Evolutionary conservation across 2,797 vertebrate species (phyloP).

Genomic region (Huso huso): DNA sequence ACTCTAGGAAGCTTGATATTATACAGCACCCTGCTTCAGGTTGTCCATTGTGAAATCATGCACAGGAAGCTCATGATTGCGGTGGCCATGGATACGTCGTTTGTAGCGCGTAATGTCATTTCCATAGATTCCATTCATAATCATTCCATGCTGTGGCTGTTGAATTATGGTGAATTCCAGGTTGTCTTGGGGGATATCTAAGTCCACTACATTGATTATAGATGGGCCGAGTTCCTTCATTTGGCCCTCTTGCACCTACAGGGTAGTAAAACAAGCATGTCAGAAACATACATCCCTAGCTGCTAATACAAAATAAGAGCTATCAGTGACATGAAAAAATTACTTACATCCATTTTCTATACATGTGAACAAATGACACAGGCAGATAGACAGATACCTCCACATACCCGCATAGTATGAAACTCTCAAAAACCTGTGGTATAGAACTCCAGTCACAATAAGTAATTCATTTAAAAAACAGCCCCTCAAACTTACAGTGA

Average conservation of each 20-base stretch:
- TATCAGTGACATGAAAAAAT: too few relatives aligned
- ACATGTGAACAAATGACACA: too few relatives aligned
- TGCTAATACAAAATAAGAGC: too few relatives aligned
- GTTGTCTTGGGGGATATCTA: slow-evolving; percentile 72
- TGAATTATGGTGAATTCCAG: slow-evolving; percentile 65
- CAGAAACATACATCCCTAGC: background rate
- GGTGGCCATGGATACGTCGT: slow-evolving; percentile 18
- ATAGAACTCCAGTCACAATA: too few relatives aligned
- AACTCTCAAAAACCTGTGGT: too few relatives aligned
- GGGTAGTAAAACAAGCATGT: background rate
- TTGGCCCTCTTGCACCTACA: slow-evolving; percentile 77
- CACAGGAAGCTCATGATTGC: slow-evolving; percentile 37
- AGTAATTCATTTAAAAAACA: too few relatives aligned
- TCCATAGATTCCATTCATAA: slow-evolving; percentile 43
- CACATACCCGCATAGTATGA: too few relatives aligned
- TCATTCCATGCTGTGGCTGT: slow-evolving; percentile 65
- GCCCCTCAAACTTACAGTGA: slow-evolving; percentile 66
- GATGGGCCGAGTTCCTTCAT: slow-evolving; percentile 68
- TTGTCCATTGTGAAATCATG: slow-evolving; percentile 72
- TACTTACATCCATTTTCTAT: too few relatives aligned
- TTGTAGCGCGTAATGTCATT: slow-evolving; percentile 34
- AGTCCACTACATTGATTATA: slow-evolving; percentile 65
- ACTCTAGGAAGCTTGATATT: too few relatives aligned
- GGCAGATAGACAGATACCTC: too few relatives aligned
- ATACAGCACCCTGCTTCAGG: slow-evolving; percentile 65